Evolutionary conservation across 2,888 invertebrate species (phyloP).

Genomic region (Vannuccia rotundouncinata): DNA sequence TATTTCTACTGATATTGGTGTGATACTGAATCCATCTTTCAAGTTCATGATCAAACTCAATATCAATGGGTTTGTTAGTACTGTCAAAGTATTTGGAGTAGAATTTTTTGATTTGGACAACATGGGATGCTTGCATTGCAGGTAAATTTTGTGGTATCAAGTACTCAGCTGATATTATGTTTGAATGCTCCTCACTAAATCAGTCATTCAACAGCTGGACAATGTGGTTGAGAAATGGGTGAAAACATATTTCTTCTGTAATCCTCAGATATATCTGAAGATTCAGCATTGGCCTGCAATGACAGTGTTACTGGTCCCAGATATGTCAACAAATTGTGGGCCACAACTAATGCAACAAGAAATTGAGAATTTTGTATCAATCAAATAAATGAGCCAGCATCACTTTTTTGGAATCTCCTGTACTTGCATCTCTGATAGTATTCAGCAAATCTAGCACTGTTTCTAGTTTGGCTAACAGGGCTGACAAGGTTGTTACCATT

Average conservation of each 20-base stretch:
- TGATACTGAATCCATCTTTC: not conserved
- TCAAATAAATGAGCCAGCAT: not conserved
- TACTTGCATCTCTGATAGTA: not conserved
- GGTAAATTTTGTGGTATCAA: constrained; percentile 19
- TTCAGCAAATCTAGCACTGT: not conserved
- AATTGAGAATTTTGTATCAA: not conserved
- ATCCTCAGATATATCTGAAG: constrained; percentile 1
- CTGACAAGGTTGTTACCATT: not conserved
- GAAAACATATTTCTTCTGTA: constrained; percentile 8
- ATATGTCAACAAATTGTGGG: not conserved
- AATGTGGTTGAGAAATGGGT: not conserved
- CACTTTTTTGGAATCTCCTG: not conserved
- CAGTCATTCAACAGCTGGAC: not conserved
- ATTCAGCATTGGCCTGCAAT: constrained; percentile 14
- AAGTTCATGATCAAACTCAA: constrained; percentile 18
- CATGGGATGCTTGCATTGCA: not conserved
- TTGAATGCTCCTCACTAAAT: not conserved
- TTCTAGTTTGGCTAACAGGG: not conserved
- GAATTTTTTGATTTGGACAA: constrained; percentile 2
- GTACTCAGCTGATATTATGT: not conserved
- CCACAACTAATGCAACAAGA: not conserved
- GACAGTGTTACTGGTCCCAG: not conserved
- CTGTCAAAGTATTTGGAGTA: not conserved
- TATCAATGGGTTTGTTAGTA: constrained; percentile 4
- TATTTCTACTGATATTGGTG: not conserved